Evolutionary conservation across 2,113 vertebrate genomes (phyloP).

Genomic region (Apaloderma vittatum): DNA sequence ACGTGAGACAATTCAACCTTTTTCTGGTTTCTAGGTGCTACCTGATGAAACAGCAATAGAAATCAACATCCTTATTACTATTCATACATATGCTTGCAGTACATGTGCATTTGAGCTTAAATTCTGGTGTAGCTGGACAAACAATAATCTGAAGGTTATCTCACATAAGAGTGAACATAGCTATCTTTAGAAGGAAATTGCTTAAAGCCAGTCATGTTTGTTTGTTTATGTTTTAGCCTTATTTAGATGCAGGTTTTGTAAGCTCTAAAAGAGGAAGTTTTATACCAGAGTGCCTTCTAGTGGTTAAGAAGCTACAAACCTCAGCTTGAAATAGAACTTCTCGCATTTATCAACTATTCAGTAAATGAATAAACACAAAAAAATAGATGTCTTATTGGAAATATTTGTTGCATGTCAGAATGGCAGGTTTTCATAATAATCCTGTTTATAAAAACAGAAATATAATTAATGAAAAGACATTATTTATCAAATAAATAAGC

Average conservation of each 20-base stretch:
- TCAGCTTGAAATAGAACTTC: neutral
- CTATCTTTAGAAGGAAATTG: neutral
- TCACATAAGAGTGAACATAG: neutral
- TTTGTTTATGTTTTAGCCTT: neutral
- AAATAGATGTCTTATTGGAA: neutral
- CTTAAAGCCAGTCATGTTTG: neutral
- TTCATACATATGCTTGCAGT: neutral
- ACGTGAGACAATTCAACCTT: rapidly evolving
- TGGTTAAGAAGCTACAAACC: neutral
- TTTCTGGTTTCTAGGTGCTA: neutral
- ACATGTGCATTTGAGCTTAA: neutral
- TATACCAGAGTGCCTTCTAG: slow-evolving; percentile 77
- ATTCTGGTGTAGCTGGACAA: neutral
- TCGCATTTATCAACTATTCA: neutral
- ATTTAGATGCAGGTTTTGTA: neutral
- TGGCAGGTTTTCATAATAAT: neutral
- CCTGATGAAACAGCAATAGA: neutral
- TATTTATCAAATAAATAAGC: neutral
- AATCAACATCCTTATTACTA: neutral
- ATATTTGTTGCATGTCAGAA: neutral
- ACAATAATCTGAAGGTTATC: neutral
- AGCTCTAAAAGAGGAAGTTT: neutral
- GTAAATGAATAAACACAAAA: neutral
- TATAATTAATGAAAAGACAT: neutral
- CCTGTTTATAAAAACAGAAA: neutral